Conservation (phyloP, 1,140 invertebrate genomes). For the Doryteuthis pealeii region DNA sequence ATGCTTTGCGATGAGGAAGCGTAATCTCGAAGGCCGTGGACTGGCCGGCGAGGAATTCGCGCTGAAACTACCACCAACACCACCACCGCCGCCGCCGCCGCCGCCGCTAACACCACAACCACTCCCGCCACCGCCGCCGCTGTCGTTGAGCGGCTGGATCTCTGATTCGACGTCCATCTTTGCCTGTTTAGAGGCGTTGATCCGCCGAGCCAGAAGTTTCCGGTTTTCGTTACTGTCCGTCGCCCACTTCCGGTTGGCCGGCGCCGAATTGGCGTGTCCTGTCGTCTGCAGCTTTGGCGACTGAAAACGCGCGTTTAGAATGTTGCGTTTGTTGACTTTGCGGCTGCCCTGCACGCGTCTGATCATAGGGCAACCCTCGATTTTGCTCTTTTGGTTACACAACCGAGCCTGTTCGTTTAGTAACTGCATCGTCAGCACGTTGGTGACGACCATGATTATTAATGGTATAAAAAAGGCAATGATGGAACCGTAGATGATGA, state of each 20-base stretch:
- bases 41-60: background rate
- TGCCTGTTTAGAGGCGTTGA: too few species aligned
- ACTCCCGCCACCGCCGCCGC: too few species aligned
- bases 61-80: background rate
- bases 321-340: background rate
- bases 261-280: background rate
- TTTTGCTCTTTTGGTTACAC: conserved; percentile 31
- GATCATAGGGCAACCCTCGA: conserved; percentile 46
- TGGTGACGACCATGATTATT: conserved; percentile 90
- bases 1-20: conserved; percentile 48
- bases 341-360: conserved; percentile 39
- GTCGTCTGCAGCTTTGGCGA: background rate
- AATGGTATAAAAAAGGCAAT: conserved; percentile 95
- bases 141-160: too few species aligned
- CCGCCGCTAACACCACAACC: too few species aligned
- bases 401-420: conserved; percentile 47
- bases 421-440: conserved; percentile 80
- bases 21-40: conserved; percentile 18
- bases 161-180: too few species aligned
- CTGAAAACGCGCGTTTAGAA: background rate
- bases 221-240: conserved; percentile 1
- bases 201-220: background rate
- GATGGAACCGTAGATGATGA: conserved; percentile 90
- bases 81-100: too few species aligned
- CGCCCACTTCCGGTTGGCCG: background rate